Evolutionary conservation across 2,888 invertebrate species (phyloP).

Genomic region (Calliopum simillimum): DNA sequence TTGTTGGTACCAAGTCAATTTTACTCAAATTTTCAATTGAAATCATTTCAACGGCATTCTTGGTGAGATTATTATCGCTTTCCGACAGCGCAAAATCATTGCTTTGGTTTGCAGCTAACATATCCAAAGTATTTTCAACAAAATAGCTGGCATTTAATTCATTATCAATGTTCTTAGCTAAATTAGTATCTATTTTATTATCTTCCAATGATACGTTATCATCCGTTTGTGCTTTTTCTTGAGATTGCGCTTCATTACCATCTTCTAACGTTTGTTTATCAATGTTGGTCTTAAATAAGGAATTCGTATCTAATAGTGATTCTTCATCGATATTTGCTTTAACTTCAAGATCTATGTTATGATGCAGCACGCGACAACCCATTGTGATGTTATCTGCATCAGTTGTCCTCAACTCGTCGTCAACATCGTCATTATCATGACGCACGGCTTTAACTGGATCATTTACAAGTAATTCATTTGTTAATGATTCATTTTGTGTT

Average conservation of each 20-base stretch:
- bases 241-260: constrained; percentile 29
- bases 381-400: constrained; percentile 22
- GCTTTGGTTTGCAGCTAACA: too few relatives aligned
- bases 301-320: constrained; percentile 38
- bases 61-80: background rate
- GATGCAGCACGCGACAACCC: background rate
- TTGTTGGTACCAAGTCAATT: constrained; percentile 13
- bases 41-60: background rate
- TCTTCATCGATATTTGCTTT: constrained; percentile 39
- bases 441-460: background rate
- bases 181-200: too few relatives aligned
- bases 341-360: constrained; percentile 15
- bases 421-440: constrained; percentile 31
- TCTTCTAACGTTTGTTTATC: constrained; percentile 3
- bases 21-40: constrained; percentile 15
- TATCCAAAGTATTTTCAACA: background rate
- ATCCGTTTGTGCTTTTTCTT: constrained; percentile 6
- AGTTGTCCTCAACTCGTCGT: constrained; percentile 38
- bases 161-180: too few relatives aligned
- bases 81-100: background rate
- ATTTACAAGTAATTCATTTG: constrained; percentile 11
- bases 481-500: constrained; percentile 1
- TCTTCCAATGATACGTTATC: too few relatives aligned
- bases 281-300: constrained; percentile 36
- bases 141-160: background rate